Evolutionary conservation across 2,113 vertebrate species (phyloP).

Genomic region (Phocoena phocoena): DNA sequence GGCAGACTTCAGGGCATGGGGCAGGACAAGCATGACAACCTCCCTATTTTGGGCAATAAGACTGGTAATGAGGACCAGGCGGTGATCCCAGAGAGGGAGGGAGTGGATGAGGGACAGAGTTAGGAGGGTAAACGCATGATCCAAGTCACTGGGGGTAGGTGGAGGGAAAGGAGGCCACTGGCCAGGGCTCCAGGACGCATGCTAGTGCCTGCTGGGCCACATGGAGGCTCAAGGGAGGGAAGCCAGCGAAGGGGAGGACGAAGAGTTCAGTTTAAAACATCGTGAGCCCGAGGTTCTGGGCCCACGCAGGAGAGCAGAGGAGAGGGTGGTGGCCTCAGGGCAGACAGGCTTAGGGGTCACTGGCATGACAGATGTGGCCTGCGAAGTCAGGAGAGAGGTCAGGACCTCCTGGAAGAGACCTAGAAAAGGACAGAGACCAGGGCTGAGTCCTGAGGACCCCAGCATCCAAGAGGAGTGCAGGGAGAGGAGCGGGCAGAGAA

Average conservation of each 20-base stretch:
- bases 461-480: no score
- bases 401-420: background rate
- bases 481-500: background rate
- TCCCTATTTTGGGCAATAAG: background rate
- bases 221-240: accelerated
- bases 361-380: no score
- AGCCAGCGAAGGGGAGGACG: background rate
- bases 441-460: background rate
- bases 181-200: background rate
- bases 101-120: background rate
- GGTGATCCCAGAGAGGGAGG: no score
- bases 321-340: background rate
- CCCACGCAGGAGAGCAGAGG: background rate
- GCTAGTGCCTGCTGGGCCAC: background rate
- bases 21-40: background rate
- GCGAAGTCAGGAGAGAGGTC: background rate
- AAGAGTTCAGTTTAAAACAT: background rate
- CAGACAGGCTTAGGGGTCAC: background rate
- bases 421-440: background rate
- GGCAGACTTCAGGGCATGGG: accelerated
- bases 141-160: background rate
- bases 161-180: no score
- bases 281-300: background rate
- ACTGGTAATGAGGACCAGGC: background rate
- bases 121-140: background rate